These are phyloP conservation scores for Struthio camelus DNA, from an alignment of 2,113 vertebrate species.

Conservation along the genomic window DNA sequence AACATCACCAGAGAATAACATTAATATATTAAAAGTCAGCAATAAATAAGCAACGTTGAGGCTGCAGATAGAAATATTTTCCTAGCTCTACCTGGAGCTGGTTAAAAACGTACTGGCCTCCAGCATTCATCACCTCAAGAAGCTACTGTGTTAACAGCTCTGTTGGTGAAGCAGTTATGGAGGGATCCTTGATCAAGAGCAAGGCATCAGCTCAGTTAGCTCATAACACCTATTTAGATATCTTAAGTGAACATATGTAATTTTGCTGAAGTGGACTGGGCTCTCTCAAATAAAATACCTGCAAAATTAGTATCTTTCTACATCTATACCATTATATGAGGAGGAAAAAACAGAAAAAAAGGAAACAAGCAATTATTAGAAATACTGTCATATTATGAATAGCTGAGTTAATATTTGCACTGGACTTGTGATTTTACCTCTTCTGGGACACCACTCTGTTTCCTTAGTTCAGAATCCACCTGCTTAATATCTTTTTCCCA, in stretches of 20 bases:
- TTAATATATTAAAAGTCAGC: not conserved
- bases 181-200: not conserved
- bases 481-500: slow-evolving; percentile 95
- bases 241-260: not conserved
- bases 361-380: not conserved
- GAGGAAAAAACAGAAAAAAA: not conserved
- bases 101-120: not conserved
- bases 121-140: not conserved
- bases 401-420: not conserved
- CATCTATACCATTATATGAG: not conserved
- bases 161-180: not conserved
- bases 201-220: not conserved
- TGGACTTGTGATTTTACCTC: slow-evolving; percentile 59
- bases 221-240: not conserved
- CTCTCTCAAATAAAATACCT: not conserved
- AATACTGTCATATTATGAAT: not conserved
- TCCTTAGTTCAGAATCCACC: slow-evolving; percentile 86
- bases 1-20: not conserved
- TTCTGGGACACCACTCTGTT: slow-evolving; percentile 70
- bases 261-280: not conserved
- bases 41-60: not conserved
- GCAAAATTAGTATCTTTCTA: not conserved
- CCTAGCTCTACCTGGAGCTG: rapidly evolving
- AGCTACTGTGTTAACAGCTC: not conserved
- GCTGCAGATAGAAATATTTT: not conserved